phyloP scores from a whole-genome alignment of 2,888 invertebrate genomes.

The Drosophila nr. medialis region DNA sequence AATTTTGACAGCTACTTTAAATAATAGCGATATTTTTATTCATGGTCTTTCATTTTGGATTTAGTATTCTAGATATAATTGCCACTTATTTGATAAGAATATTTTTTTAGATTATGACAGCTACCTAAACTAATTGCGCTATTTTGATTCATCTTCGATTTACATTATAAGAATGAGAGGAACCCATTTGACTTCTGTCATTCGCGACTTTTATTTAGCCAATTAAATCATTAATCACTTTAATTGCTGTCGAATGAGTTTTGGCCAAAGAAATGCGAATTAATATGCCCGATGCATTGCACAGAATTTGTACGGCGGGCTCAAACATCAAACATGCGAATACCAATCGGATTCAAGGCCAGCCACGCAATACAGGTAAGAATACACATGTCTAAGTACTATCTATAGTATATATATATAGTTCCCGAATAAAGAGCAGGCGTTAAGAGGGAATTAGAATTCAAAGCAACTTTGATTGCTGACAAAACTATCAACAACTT shows the following conservation, averaged over 20 bases:
- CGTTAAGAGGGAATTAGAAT: conserved; percentile 72
- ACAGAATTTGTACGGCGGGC: conserved; percentile 35
- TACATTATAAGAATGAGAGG: neutral
- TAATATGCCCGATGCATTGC: conserved; percentile 67
- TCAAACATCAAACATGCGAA: conserved; percentile 26
- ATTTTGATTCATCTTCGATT: neutral
- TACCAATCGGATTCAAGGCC: conserved; percentile 65
- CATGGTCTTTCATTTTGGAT: too few relatives aligned
- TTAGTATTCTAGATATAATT: too few relatives aligned
- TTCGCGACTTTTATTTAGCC: conserved; percentile 10
- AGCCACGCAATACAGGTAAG: conserved; percentile 23
- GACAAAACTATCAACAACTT: conserved; percentile 61
- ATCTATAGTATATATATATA: neutral
- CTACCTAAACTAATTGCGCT: neutral
- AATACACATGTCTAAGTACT: neutral
- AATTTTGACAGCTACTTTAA: neutral
- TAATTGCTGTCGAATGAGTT: conserved; percentile 49
- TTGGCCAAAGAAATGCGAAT: conserved; percentile 46
- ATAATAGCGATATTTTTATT: neutral
- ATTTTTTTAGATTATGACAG: neutral
- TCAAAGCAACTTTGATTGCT: conserved; percentile 44
- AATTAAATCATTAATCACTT: conserved; percentile 55
- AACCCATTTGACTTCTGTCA: neutral
- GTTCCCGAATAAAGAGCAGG: conserved; percentile 40
- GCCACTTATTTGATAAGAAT: too few relatives aligned